phyloP scores from a whole-genome alignment of 2,113 vertebrate species.

The Sorex araneus region DNA sequence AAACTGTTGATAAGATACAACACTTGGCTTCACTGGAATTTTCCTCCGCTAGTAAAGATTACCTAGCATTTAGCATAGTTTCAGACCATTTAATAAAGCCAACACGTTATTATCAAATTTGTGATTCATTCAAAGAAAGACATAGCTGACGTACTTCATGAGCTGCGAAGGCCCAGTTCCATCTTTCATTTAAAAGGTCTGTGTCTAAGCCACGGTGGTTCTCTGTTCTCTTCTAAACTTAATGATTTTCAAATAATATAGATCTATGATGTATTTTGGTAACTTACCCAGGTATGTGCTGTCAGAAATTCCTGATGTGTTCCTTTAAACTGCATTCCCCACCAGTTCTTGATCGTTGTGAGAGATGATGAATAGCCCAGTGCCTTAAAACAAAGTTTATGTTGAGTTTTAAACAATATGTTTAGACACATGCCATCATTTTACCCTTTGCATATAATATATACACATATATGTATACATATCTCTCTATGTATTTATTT shows the following conservation, averaged over 20 bases:
- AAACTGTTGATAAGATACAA: background rate
- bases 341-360: background rate
- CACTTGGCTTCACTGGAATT: conserved; percentile 5
- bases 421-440: too few relatives aligned
- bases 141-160: background rate
- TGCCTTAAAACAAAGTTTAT: background rate
- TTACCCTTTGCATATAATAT: too few relatives aligned
- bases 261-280: conserved; percentile 15
- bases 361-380: background rate
- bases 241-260: background rate
- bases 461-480: too few relatives aligned
- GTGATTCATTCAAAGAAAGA: conserved; percentile 24
- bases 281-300: background rate
- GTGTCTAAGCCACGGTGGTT: background rate
- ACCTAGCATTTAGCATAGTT: background rate
- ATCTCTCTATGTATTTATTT: background rate
- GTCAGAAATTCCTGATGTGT: conserved; percentile 30
- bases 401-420: too few relatives aligned
- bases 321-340: background rate
- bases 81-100: background rate
- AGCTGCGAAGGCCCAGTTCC: background rate
- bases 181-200: conserved; percentile 1
- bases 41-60: conserved; percentile 3
- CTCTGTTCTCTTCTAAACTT: conserved; percentile 8
- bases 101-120: background rate